Conservation (phyloP, 92 coral and sea anemone genomes). For the Epizoanthus scotinus region DNA sequence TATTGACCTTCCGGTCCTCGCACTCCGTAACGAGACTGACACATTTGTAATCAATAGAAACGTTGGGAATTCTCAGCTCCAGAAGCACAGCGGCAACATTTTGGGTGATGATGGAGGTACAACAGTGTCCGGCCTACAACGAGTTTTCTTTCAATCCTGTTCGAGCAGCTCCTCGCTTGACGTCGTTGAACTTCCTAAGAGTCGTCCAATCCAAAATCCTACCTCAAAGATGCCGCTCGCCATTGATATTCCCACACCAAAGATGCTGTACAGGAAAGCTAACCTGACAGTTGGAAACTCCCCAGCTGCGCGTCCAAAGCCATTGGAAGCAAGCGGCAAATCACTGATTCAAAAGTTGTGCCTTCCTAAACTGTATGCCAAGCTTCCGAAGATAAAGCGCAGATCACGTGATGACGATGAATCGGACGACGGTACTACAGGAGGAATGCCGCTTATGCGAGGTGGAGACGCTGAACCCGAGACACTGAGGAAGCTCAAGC, state of each 20-base stretch:
- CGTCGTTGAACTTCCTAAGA: neutral
- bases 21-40: neutral
- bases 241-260: too few species aligned
- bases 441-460: neutral
- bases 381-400: too few species aligned
- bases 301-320: too few species aligned
- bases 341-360: neutral
- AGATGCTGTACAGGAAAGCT: too few species aligned
- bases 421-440: neutral
- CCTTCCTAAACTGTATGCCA: slow-evolving; percentile 6
- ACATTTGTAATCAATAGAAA: neutral
- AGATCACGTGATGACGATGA: neutral
- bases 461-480: too few species aligned
- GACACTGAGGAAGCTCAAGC: too few species aligned
- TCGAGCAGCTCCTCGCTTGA: neutral
- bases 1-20: slow-evolving; percentile 1
- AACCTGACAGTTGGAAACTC: too few species aligned
- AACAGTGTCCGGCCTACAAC: neutral
- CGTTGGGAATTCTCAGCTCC: neutral
- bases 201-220: too few species aligned
- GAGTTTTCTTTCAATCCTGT: slow-evolving; percentile 1
- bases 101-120: neutral
- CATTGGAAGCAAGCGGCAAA: neutral
- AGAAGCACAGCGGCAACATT: neutral
- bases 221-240: too few species aligned